Percentiles rank a stretch among this genome's conserved stretches.
Evolutionary conservation across 2,888 invertebrate species (phyloP).

Genomic region (Orchestes rusci): DNA sequence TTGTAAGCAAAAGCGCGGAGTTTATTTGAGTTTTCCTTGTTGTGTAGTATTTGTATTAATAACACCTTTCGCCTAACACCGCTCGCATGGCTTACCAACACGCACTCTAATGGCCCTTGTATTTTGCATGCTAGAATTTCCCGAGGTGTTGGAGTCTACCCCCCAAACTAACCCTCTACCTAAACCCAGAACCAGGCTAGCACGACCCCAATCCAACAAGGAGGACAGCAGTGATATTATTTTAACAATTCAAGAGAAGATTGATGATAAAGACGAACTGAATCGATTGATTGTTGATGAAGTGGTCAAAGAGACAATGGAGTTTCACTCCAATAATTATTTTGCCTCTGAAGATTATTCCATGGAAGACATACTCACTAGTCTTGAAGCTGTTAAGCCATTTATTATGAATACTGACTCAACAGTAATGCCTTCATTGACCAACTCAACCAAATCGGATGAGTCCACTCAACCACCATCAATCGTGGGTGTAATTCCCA

Average conservation of each 20-base stretch:
- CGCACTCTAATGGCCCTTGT: slow-evolving; percentile 12
- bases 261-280: slow-evolving; percentile 7
- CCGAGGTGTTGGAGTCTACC: slow-evolving; percentile 29
- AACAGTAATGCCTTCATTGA: background rate
- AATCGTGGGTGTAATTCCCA: slow-evolving; percentile 34
- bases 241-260: slow-evolving; percentile 6
- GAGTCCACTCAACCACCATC: slow-evolving; percentile 29
- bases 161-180: slow-evolving; percentile 34
- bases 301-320: too few species aligned
- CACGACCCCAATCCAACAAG: slow-evolving; percentile 5
- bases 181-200: slow-evolving; percentile 26
- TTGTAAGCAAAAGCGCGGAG: slow-evolving; percentile 45
- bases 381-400: slow-evolving; percentile 18
- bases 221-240: slow-evolving; percentile 5
- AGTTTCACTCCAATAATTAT: too few species aligned
- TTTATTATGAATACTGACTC: slow-evolving; percentile 14
- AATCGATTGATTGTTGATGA: background rate
- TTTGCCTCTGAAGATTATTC: slow-evolving; percentile 16
- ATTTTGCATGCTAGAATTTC: slow-evolving; percentile 38
- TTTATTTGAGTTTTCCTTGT: slow-evolving; percentile 39
- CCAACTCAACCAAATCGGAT: background rate
- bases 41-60: background rate
- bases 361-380: slow-evolving; percentile 23
- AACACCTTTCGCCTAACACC: background rate
- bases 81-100: slow-evolving; percentile 1